These are phyloP conservation scores for Athalia rosae DNA, from an alignment of 2,888 invertebrate species.

Conservation along the genomic window DNA sequence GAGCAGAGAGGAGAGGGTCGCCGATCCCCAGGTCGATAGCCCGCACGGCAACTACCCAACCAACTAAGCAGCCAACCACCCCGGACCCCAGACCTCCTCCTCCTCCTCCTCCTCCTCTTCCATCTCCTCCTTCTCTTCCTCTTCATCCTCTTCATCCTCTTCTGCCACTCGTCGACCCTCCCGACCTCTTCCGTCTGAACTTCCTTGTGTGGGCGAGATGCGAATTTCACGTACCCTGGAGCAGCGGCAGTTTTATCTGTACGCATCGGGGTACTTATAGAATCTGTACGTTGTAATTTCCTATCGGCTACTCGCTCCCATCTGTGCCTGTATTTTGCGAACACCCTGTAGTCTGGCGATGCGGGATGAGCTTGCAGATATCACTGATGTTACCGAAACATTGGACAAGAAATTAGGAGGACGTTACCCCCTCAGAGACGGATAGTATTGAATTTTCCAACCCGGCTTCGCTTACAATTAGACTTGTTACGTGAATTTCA, in stretches of 20 bases:
- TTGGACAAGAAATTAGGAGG: no score
- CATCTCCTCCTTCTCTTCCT: slow-evolving; percentile 48
- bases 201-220: slow-evolving; percentile 42
- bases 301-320: no score
- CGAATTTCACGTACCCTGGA: slow-evolving; percentile 4
- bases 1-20: slow-evolving; percentile 59
- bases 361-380: no score
- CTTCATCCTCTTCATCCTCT: slow-evolving; percentile 48
- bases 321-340: no score
- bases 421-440: no score
- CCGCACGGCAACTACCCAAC: slow-evolving; percentile 50
- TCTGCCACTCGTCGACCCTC: slow-evolving; percentile 58
- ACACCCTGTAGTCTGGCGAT: no score
- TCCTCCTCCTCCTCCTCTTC: slow-evolving; percentile 44
- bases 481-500: no score
- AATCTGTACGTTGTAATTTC: background rate
- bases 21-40: slow-evolving; percentile 70
- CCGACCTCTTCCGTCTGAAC: slow-evolving; percentile 52
- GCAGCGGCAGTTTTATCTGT: background rate
- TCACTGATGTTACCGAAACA: no score
- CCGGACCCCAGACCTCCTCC: slow-evolving; percentile 61
- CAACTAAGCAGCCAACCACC: slow-evolving; percentile 59
- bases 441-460: no score
- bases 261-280: background rate
- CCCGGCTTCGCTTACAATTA: no score